Evolutionary conservation across 1,140 invertebrate species (phyloP).

Genomic region (Hyposmocoma kahamanoa): DNA sequence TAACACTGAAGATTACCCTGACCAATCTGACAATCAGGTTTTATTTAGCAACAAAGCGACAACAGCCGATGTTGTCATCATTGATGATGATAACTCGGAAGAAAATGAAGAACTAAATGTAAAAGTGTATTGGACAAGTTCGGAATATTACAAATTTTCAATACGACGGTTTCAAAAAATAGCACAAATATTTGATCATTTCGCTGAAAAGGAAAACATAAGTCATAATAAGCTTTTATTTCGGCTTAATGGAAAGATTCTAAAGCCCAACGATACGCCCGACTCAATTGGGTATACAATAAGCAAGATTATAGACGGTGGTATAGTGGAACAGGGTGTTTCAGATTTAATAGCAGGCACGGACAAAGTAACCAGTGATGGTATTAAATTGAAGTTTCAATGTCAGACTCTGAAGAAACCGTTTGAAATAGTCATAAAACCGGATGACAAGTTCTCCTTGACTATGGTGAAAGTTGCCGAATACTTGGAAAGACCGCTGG

Average conservation of each 20-base stretch:
- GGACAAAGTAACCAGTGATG: constrained; percentile 7
- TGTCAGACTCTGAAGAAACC: constrained; percentile 46
- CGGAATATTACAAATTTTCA: constrained; percentile 37
- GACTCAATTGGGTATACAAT: constrained; percentile 49
- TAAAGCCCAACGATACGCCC: constrained; percentile 44
- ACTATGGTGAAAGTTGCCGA: constrained; percentile 52
- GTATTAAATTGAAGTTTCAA: constrained; percentile 48
- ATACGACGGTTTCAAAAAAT: constrained; percentile 51
- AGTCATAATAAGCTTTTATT: constrained; percentile 37
- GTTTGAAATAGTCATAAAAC: constrained; percentile 21
- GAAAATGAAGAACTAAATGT: constrained; percentile 53
- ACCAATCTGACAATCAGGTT: constrained; percentile 26
- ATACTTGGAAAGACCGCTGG: constrained; percentile 33
- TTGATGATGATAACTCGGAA: constrained; percentile 23
- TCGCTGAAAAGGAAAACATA: constrained; percentile 36
- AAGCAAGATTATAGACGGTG: constrained; percentile 55
- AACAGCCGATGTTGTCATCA: constrained; percentile 12
- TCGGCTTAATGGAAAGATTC: constrained; percentile 41
- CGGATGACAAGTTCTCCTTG: constrained; percentile 27
- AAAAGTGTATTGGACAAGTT: constrained; percentile 51
- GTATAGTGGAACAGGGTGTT: constrained; percentile 31
- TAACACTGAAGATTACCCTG: constrained; percentile 48
- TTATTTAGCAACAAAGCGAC: constrained; percentile 28
- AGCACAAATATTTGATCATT: constrained; percentile 43
- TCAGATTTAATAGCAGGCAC: constrained; percentile 8